A percentile compares a stretch with the other conserved stretches of the same genome.
Evolutionary conservation across 92 coral and sea anemone genomes (phyloP).

Genomic region (Zoanthus gigantus): DNA sequence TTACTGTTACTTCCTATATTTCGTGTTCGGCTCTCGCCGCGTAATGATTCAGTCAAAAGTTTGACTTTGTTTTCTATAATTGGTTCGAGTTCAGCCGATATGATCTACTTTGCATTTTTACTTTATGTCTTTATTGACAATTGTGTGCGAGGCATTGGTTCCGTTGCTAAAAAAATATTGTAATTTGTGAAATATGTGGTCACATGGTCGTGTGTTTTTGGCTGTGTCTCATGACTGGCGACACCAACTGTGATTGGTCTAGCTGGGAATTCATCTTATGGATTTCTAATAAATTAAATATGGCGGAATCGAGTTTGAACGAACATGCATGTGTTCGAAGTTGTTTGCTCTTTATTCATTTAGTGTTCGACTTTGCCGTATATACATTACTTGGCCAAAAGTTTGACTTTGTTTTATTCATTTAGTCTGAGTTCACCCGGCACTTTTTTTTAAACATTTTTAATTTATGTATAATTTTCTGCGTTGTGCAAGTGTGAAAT

Average conservation of each 20-base stretch:
- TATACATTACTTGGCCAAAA: background rate
- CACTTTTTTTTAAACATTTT: too few relatives aligned
- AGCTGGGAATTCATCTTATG: background rate
- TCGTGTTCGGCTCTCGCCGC: background rate
- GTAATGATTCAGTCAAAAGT: too few relatives aligned
- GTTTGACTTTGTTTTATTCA: background rate
- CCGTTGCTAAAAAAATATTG: too few relatives aligned
- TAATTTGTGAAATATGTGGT: too few relatives aligned
- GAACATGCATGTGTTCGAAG: background rate
- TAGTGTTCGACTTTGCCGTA: background rate
- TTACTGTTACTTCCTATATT: too few relatives aligned
- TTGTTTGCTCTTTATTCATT: background rate
- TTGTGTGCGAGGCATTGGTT: too few relatives aligned
- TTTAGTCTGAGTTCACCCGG: background rate
- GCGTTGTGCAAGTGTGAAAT: background rate
- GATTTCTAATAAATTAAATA: background rate
- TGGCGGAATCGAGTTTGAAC: background rate
- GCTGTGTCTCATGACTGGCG: background rate
- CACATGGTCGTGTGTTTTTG: too few relatives aligned
- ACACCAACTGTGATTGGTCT: too few relatives aligned
- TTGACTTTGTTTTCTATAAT: too few relatives aligned
- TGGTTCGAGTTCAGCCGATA: background rate
- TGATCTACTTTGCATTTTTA: too few relatives aligned
- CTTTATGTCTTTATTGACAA: too few relatives aligned
- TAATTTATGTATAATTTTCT: too few relatives aligned